phyloP scores from a whole-genome alignment of 2,888 invertebrate genomes.

The Xanthorhoe designata region DNA sequence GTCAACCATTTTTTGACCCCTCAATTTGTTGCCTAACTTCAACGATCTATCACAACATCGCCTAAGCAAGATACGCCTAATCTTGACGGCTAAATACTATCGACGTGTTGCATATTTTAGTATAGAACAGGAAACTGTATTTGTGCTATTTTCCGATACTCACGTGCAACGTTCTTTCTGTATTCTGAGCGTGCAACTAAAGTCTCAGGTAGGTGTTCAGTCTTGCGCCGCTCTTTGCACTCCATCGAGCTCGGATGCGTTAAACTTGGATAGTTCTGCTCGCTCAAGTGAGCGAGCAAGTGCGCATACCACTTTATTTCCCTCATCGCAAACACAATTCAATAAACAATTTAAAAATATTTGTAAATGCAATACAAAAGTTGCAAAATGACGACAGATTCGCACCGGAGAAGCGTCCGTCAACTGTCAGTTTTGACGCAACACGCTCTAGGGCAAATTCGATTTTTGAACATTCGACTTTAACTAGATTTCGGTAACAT shows the following conservation, averaged over 20 bases:
- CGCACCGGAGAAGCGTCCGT: conserved; percentile 1
- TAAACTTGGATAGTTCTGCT: conserved; percentile 24
- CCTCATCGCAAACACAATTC: conserved; percentile 31
- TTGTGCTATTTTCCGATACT: conserved; percentile 6
- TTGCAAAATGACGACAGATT: conserved; percentile 16
- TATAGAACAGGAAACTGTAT: not conserved
- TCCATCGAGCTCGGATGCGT: conserved; percentile 16
- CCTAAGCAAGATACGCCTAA: too few relatives aligned
- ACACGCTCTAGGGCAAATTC: conserved; percentile 9
- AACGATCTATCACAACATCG: too few relatives aligned
- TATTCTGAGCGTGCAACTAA: too few relatives aligned
- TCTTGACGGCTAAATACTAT: too few relatives aligned
- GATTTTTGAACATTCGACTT: conserved; percentile 13
- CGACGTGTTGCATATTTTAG: too few relatives aligned
- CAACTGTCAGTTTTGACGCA: not conserved
- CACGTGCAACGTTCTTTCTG: too few relatives aligned
- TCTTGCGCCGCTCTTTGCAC: conserved; percentile 18
- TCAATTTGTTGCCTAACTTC: too few relatives aligned
- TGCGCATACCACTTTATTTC: conserved; percentile 32
- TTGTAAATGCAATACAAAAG: conserved; percentile 34
- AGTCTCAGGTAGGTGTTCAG: conserved; percentile 17
- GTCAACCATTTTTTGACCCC: too few relatives aligned
- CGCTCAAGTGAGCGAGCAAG: conserved; percentile 26
- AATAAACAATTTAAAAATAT: conserved; percentile 28
- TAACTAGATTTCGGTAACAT: not conserved